Evolutionary conservation across 2,888 invertebrate species (phyloP), one percentile per base, ranked within the genome.

Genomic region (Philereme vetulata): DNA sequence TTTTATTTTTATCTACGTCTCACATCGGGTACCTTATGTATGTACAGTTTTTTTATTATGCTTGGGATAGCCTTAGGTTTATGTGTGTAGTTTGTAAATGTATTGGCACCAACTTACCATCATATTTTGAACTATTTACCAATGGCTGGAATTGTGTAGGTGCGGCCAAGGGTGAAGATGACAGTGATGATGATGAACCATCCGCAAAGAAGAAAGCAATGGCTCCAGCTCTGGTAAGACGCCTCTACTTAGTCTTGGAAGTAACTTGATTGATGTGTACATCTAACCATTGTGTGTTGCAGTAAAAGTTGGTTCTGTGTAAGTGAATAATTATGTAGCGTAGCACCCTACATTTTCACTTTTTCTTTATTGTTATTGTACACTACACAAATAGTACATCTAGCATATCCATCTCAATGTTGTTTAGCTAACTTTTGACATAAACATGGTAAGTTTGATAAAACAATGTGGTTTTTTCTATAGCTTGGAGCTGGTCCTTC

Each of bases 121-220:
- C 51, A 52, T 51, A 32, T 47, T 44, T 40, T 52, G 7, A 10
- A 45, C 43, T 59, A 49, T 64, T 51, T 51, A 52, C 53, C 32
- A 51, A 53, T 54, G 33, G 2, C 21, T 54, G 38, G 36, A 51
- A 64, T 73, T 79, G 82, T 70, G 87, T 93, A 82, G 94, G 94
- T 77, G 93, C 94, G 73, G 93, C 95, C 51, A 95, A 95, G 62
- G 95, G 95, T 63, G 95, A 96, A 0, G 96, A 96, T 0, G 96
- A 96, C 77, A 97, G 97, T 73, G 97, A 97, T 45, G 96, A 97
- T 75, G 96, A 97, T 80, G 96, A 97, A 77, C 97, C 97, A 0
- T 94, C 95, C 4, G 94, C 95, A 44, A 97, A 97, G 87, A 96
- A 96, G 81, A 88, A 93, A 67, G 95, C 95, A 44, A 87, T 62